Conservation (phyloP, 2,113 vertebrate species). For the Halcyon senegalensis region DNA sequence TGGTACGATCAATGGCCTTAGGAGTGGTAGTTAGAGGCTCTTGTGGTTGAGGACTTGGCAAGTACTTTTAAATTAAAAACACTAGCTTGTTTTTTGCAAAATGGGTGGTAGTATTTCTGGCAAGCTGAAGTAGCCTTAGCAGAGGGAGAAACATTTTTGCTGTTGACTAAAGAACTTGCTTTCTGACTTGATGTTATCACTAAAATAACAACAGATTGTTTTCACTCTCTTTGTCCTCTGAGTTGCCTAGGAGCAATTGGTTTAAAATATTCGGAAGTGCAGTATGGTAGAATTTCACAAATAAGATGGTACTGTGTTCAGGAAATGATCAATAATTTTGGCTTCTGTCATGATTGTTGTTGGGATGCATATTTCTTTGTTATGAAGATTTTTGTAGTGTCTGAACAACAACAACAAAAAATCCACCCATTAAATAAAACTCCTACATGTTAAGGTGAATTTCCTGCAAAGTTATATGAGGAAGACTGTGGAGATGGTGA, state of each 20-base stretch:
- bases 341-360: not conserved
- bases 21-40: not conserved
- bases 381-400: not conserved
- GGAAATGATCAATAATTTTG: not conserved
- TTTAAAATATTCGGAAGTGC: not conserved
- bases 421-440: not conserved
- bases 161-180: not conserved
- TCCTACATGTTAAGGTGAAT: not conserved
- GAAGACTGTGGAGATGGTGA: not conserved
- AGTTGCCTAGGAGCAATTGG: not conserved
- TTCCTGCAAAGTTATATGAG: not conserved
- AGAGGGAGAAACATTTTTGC: not conserved
- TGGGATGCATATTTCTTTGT: not conserved
- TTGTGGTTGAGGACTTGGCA: conserved; percentile 15
- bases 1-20: not conserved
- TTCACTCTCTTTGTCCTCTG: not conserved
- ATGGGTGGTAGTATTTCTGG: not conserved
- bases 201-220: not conserved
- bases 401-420: not conserved
- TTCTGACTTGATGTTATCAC: not conserved
- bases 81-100: not conserved
- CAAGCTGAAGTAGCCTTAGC: not conserved
- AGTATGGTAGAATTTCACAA: not conserved
- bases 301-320: not conserved
- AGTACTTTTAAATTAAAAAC: not conserved